These are phyloP conservation scores for Cryptoprocta ferox DNA, from an alignment of 2,797 vertebrate genomes.

Conservation along the genomic window DNA sequence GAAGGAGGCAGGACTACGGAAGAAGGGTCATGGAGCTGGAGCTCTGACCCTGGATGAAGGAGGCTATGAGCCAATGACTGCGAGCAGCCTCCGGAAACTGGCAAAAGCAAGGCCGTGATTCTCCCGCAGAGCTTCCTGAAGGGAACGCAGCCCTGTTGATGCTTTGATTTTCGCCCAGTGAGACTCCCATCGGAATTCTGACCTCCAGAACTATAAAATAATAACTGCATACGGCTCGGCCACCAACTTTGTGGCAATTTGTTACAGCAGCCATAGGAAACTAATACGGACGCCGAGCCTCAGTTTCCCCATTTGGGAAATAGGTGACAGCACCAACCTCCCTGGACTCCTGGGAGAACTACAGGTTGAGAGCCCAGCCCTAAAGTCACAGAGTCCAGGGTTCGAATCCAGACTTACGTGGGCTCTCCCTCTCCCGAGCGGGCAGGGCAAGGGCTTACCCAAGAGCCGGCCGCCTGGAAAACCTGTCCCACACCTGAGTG, in stretches of 20 bases:
- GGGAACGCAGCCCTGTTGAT: fast-evolving
- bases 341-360: not conserved
- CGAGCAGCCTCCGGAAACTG: not conserved
- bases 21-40: not conserved
- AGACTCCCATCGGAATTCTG: not conserved
- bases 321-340: not conserved
- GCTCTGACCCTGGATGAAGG: not conserved
- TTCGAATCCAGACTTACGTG: not conserved
- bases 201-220: not conserved
- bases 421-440: not conserved
- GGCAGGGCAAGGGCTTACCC: fast-evolving
- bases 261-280: not conserved
- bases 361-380: not conserved
- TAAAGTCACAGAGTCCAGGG: not conserved
- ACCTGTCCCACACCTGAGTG: fast-evolving
- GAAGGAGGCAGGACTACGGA: not conserved
- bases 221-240: not conserved
- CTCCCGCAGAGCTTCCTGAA: not conserved
- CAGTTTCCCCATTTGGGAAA: not conserved
- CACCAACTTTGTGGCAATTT: not conserved
- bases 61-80: not conserved
- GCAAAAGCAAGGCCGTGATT: not conserved
- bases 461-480: not conserved
- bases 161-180: not conserved
- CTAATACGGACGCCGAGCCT: fast-evolving